Conservation (phyloP, 2,113 vertebrate genomes). For the Xiphophorus hellerii region DNA sequence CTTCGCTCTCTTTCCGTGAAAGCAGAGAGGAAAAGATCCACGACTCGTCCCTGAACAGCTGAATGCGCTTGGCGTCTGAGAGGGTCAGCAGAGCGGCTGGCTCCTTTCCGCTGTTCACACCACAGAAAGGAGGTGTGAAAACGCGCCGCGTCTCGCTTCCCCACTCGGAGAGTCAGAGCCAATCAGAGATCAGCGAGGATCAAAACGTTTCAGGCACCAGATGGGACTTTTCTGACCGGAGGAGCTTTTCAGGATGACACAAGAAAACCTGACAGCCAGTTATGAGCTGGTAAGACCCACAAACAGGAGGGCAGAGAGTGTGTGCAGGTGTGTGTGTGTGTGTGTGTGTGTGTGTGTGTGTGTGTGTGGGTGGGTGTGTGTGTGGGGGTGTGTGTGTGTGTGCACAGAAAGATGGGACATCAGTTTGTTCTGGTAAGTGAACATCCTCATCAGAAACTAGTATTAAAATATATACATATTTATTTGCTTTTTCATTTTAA, state of each 20-base stretch:
- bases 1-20: slow-evolving; percentile 73
- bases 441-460: too few species aligned
- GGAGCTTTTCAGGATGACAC: slow-evolving; percentile 38
- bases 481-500: too few species aligned
- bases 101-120: slow-evolving; percentile 67
- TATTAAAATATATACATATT: too few species aligned
- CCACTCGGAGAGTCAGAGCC: slow-evolving; percentile 61
- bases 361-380: too few species aligned
- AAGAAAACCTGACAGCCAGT: slow-evolving; percentile 50
- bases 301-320: slow-evolving; percentile 44
- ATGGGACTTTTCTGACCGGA: slow-evolving; percentile 64
- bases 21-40: slow-evolving; percentile 71
- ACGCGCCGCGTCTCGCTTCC: slow-evolving; percentile 48
- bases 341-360: too few species aligned
- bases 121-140: slow-evolving; percentile 59
- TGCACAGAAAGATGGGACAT: neutral
- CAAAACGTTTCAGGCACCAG: slow-evolving; percentile 61
- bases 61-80: slow-evolving; percentile 74
- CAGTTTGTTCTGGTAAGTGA: too few species aligned
- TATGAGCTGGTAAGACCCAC: slow-evolving; percentile 32
- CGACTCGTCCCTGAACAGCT: slow-evolving; percentile 74
- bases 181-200: slow-evolving; percentile 65
- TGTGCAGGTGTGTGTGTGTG: neutral
- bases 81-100: slow-evolving; percentile 69
- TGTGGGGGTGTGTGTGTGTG: too few species aligned